Percentiles rank a stretch among this genome's conserved stretches.
These are phyloP conservation scores for Lophotriccus pileatus DNA, from an alignment of 2,797 vertebrate species.

Conservation along the genomic window DNA sequence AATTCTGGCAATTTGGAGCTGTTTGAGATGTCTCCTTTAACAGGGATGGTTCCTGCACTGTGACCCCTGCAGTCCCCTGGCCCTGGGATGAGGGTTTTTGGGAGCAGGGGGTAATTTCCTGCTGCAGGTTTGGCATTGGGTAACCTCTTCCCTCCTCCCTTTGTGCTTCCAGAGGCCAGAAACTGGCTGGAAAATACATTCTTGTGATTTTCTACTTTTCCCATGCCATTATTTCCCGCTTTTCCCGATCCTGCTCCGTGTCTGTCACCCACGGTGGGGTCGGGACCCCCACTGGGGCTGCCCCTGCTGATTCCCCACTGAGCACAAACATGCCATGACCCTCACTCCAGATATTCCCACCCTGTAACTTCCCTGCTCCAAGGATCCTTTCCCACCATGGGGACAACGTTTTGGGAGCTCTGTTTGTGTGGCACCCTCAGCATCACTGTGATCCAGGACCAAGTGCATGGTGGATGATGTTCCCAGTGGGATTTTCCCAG, in stretches of 20 bases:
- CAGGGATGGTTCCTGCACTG: background rate
- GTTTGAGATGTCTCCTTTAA: background rate
- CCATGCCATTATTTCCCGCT: rapidly evolving
- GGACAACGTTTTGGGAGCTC: rapidly evolving
- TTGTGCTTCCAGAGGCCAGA: background rate
- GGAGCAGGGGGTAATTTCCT: rapidly evolving
- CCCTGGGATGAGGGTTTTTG: rapidly evolving
- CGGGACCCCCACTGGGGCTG: rapidly evolving
- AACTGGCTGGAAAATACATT: background rate
- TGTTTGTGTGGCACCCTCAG: too few relatives aligned
- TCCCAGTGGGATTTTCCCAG: rapidly evolving
- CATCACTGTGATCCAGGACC: rapidly evolving
- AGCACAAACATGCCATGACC: rapidly evolving
- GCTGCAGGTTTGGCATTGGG: rapidly evolving
- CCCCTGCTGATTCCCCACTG: rapidly evolving
- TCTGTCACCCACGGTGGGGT: rapidly evolving
- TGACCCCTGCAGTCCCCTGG: background rate
- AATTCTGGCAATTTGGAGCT: slow-evolving; percentile 71
- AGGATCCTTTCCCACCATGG: too few relatives aligned
- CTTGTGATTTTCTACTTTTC: rapidly evolving
- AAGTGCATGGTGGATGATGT: background rate
- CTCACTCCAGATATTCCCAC: rapidly evolving
- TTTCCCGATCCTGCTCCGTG: background rate
- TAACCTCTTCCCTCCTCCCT: background rate
- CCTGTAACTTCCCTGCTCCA: rapidly evolving